Conservation (phyloP, 1,140 invertebrate genomes). For the Philotrypesis tridentata region DNA sequence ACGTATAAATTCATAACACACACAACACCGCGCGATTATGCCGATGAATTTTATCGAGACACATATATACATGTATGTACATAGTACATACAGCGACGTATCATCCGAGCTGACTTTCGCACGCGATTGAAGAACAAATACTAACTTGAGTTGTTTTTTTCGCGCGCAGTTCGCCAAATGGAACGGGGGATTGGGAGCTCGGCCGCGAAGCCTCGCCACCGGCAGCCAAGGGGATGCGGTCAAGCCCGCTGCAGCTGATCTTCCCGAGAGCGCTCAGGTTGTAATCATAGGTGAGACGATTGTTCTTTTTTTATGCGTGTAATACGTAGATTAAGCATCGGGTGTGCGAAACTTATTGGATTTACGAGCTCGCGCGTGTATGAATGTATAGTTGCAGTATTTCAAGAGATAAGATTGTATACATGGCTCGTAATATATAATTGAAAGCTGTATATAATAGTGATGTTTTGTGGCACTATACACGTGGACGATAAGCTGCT, state of each 20-base stretch:
- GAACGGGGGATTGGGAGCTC: not conserved
- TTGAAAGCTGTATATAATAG: too few relatives aligned
- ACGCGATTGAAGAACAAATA: not conserved
- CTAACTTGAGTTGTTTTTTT: not conserved
- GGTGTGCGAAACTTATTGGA: too few relatives aligned
- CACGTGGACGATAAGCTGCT: not conserved
- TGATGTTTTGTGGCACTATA: too few relatives aligned
- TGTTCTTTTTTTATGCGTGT: not conserved
- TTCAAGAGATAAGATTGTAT: not conserved
- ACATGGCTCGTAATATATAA: too few relatives aligned
- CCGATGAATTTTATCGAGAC: not conserved
- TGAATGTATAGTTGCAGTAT: too few relatives aligned
- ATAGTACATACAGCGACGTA: not conserved
- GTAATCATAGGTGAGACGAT: slow-evolving; percentile 68
- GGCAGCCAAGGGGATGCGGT: not conserved
- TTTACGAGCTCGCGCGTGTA: too few relatives aligned
- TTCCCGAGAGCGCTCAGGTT: slow-evolving; percentile 68
- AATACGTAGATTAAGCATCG: too few relatives aligned
- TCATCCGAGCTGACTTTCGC: not conserved
- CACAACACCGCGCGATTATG: too few relatives aligned
- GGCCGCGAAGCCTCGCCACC: not conserved
- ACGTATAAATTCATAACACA: slow-evolving; percentile 21
- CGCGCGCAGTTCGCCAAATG: slow-evolving; percentile 36
- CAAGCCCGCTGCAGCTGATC: slow-evolving; percentile 21
- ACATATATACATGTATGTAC: too few relatives aligned